Evolutionary conservation across 2,797 vertebrate species (phyloP), one percentile per base, ranked within the genome.

Genomic region (Danio jaintianensis): DNA sequence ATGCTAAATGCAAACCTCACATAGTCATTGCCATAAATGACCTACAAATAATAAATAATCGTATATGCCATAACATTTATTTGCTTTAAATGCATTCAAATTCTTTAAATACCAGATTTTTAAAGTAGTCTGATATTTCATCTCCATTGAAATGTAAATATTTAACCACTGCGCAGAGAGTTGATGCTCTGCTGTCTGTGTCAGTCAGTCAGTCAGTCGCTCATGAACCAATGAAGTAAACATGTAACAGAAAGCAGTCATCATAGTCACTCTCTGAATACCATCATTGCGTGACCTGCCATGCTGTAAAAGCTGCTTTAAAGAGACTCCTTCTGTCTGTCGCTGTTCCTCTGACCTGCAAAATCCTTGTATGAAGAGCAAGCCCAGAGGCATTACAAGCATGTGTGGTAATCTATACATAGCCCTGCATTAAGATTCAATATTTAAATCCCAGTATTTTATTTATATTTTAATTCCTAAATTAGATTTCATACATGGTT

Each of bases 251-350:
- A 36, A 52, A 45, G 9, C 15, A 67, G 6, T 40, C 50, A 59
- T 78, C 53, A 40, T 48, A 18, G 38, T 42, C 9, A 61, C 43
- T 42, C n/a, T 40, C 3, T 61, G 7, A 47, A 68, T 77, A 55
- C 2, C 36, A 50, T n/a, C 55, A 61, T 70, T 62, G 45, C 2
- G 56, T 70, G 76, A 62, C 29, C 66, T 40, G n/a, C 22, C 45
- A 68, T 64, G 22, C 43, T 22, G 40, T 42, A 62, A 55, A 15
- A 71, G 20, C 18, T 45, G 45, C 12, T 62, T 70, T 63, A 75
- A 45, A 61, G 18, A 6, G 8, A 74, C 43, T 20, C 36, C 8
- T 48, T 75, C 45, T 12, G 15, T 6, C 18, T 77, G 50, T 50
- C 5, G 0, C 42, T 20, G 3, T 62, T 69, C 16, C 52, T 40